Percentiles rank a stretch among this genome's conserved stretches.
Conservation (phyloP, 2,113 vertebrate genomes). For the Phalacrocorax brasilianus region DNA sequence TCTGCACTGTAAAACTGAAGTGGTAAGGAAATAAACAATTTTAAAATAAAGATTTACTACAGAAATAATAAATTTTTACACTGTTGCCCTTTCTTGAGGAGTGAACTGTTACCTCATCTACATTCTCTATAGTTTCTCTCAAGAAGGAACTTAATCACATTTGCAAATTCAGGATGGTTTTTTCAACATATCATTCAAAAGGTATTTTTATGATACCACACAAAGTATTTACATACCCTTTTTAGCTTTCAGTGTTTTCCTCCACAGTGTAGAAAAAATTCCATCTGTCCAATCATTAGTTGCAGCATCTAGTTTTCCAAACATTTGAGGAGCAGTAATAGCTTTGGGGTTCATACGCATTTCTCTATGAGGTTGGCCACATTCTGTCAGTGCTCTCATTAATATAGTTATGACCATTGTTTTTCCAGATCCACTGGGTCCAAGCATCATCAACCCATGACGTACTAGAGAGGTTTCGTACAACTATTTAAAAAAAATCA, state of each 20-base stretch:
- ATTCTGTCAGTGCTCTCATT: slow-evolving; percentile 76
- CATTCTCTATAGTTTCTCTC: not conserved
- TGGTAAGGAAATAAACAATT: not conserved
- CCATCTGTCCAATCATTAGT: slow-evolving; percentile 85
- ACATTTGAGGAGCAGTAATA: slow-evolving; percentile 81
- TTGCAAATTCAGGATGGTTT: not conserved
- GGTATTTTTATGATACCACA: not conserved
- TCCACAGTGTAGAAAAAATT: slow-evolving; percentile 82
- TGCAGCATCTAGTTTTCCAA: slow-evolving; percentile 79
- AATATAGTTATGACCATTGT: slow-evolving; percentile 71
- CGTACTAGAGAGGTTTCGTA: slow-evolving; percentile 80
- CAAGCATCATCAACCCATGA: slow-evolving; percentile 80
- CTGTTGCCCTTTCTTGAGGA: not conserved
- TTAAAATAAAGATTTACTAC: not conserved
- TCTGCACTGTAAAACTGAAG: not conserved
- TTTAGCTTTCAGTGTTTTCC: slow-evolving; percentile 79
- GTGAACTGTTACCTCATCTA: not conserved
- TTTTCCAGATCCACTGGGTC: slow-evolving; percentile 82
- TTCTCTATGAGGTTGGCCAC: slow-evolving; percentile 73
- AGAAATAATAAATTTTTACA: not conserved
- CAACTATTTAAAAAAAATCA: slow-evolving; percentile 31
- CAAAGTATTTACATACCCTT: slow-evolving; percentile 62
- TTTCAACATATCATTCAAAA: not conserved
- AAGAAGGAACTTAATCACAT: not conserved
- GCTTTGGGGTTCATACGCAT: slow-evolving; percentile 84